Percentiles rank a stretch among this genome's conserved stretches.
phyloP scores from a whole-genome alignment of 2,113 vertebrate genomes.

The Epinephelus cyanopodus region DNA sequence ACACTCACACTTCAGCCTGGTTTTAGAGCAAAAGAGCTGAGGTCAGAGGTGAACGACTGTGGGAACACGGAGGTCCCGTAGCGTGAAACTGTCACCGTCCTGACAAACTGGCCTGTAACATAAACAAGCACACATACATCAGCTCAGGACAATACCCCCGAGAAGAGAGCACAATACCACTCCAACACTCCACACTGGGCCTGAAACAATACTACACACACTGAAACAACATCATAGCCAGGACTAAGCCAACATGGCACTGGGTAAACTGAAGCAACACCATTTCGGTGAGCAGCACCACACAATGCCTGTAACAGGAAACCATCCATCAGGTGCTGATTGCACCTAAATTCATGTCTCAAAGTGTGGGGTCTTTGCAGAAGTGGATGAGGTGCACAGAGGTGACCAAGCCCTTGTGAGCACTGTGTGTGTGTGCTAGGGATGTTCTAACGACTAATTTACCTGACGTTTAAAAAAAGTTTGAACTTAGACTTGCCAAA shows the following conservation, averaged over 20 bases:
- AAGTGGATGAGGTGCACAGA: not conserved
- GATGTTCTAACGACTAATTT: no score
- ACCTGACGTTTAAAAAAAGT: no score
- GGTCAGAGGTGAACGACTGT: constrained; percentile 77
- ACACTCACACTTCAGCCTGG: constrained; percentile 9
- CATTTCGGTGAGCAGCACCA: constrained; percentile 19
- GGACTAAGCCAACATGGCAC: constrained; percentile 60
- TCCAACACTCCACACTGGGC: constrained; percentile 47
- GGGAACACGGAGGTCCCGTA: constrained; percentile 69
- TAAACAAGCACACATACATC: constrained; percentile 74
- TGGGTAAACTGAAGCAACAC: constrained; percentile 56
- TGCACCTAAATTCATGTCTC: constrained; percentile 55
- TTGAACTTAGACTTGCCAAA: no score
- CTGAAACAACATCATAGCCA: constrained; percentile 73
- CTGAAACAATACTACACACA: constrained; percentile 77
- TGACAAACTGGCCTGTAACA: constrained; percentile 77
- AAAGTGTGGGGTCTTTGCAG: constrained; percentile 56
- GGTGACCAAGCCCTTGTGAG: not conserved
- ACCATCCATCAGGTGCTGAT: constrained; percentile 65
- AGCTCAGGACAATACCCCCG: constrained; percentile 63
- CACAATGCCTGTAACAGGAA: constrained; percentile 66
- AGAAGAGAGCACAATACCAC: constrained; percentile 69
- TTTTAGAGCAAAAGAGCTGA: constrained; percentile 42
- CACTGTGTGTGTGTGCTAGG: not conserved
- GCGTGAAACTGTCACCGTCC: constrained; percentile 71